These are phyloP conservation scores for Diorhabda carinulata DNA, from an alignment of 1,140 invertebrate species.

Conservation along the genomic window DNA sequence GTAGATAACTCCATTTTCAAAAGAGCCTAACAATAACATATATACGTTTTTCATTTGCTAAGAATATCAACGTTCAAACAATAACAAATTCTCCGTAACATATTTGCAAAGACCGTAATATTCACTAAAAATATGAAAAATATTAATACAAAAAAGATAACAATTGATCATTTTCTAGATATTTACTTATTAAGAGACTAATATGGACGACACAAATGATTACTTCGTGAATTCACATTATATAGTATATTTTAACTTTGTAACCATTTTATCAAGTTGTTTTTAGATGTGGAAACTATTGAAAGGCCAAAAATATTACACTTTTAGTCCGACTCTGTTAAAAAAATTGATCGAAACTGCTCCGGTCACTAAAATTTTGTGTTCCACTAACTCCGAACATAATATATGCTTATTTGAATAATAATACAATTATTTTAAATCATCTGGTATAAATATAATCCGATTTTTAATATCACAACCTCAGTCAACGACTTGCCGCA, in stretches of 20 bases:
- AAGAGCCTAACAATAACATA: too few species aligned
- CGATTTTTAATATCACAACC: constrained; percentile 18
- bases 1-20: too few species aligned
- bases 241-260: too few species aligned
- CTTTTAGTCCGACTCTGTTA: constrained; percentile 11
- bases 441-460: constrained; percentile 28
- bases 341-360: constrained; percentile 21
- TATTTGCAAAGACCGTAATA: background rate
- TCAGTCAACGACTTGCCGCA: constrained; percentile 25
- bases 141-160: background rate
- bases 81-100: too few species aligned
- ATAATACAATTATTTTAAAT: constrained; percentile 27
- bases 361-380: constrained; percentile 39
- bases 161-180: too few species aligned
- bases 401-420: constrained; percentile 27
- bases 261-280: too few species aligned
- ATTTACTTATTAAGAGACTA: too few species aligned
- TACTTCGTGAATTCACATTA: too few species aligned
- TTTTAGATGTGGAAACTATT: too few species aligned
- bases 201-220: too few species aligned
- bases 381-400: constrained; percentile 37
- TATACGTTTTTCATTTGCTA: too few species aligned
- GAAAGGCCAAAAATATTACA: background rate
- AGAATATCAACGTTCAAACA: too few species aligned
- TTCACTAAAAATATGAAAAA: background rate